A percentile compares a stretch with the other conserved stretches of the same genome.
These are phyloP conservation scores for Hemaris fuciformis DNA, from an alignment of 2,888 invertebrate species.

Conservation along the genomic window DNA sequence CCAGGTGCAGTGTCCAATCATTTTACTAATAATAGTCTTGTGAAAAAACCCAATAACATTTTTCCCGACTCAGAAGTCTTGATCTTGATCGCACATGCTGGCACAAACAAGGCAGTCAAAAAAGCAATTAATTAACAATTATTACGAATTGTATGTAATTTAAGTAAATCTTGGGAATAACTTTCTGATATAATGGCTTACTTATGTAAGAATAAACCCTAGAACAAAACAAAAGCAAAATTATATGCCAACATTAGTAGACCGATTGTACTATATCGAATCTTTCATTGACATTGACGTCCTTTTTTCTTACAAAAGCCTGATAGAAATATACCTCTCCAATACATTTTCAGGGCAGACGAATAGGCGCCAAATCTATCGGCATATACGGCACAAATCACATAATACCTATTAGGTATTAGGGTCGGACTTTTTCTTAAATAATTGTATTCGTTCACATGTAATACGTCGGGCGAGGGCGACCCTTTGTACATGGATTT, in stretches of 20 bases:
- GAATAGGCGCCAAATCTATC: conserved; percentile 1
- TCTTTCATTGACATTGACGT: neutral
- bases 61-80: too few species aligned
- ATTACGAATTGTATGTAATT: too few species aligned
- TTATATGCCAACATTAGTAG: neutral
- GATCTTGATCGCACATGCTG: too few species aligned
- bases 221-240: too few species aligned
- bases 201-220: too few species aligned
- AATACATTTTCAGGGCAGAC: neutral
- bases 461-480: neutral
- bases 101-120: too few species aligned
- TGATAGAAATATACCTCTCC: neutral
- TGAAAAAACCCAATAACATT: too few species aligned
- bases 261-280: neutral
- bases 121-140: too few species aligned
- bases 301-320: neutral
- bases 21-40: too few species aligned
- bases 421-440: neutral
- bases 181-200: too few species aligned
- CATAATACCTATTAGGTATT: neutral
- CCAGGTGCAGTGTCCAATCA: too few species aligned
- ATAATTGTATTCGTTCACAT: neutral
- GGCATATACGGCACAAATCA: neutral
- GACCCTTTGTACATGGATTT: neutral
- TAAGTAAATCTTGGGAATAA: too few species aligned